A percentile compares a stretch with the other conserved stretches of the same genome.
Conservation (phyloP, 2,797 vertebrate species). For the Menidia menidia region DNA sequence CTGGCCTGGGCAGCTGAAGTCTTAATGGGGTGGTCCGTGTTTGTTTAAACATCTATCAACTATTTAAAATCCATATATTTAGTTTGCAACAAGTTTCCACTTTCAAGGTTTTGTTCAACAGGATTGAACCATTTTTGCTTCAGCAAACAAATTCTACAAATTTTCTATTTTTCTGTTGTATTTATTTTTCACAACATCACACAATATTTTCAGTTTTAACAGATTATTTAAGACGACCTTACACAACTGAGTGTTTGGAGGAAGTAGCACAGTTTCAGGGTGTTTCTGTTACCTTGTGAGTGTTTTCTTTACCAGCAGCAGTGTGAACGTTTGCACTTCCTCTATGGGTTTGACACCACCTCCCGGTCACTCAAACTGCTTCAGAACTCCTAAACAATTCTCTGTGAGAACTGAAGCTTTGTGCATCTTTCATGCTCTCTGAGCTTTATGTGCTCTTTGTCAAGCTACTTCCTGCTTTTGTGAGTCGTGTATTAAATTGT, state of each 20-base stretch:
- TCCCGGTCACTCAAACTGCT: slow-evolving; percentile 7
- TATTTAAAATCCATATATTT: too few species aligned
- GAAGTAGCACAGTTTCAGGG: slow-evolving; percentile 20
- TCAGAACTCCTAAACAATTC: not conserved
- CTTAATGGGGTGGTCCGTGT: too few species aligned
- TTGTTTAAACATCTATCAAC: too few species aligned
- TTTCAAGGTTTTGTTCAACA: too few species aligned
- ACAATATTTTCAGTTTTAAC: too few species aligned
- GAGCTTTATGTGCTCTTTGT: slow-evolving; percentile 10
- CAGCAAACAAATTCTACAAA: too few species aligned
- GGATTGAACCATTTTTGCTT: too few species aligned
- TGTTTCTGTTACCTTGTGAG: not conserved
- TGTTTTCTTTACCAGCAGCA: slow-evolving; percentile 12
- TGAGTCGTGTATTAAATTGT: not conserved
- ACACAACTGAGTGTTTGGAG: not conserved
- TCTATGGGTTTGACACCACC: not conserved
- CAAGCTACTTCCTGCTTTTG: slow-evolving; percentile 5
- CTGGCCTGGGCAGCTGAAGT: too few species aligned
- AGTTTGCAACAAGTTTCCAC: too few species aligned
- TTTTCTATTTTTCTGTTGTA: too few species aligned
- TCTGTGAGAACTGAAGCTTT: not conserved
- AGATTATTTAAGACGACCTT: too few species aligned
- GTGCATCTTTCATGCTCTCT: not conserved
- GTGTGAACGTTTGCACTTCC: slow-evolving; percentile 42
- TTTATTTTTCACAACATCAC: too few species aligned